These are phyloP conservation scores for Keiferia lycopersicella DNA, from an alignment of 2,888 invertebrate genomes.

Conservation along the genomic window DNA sequence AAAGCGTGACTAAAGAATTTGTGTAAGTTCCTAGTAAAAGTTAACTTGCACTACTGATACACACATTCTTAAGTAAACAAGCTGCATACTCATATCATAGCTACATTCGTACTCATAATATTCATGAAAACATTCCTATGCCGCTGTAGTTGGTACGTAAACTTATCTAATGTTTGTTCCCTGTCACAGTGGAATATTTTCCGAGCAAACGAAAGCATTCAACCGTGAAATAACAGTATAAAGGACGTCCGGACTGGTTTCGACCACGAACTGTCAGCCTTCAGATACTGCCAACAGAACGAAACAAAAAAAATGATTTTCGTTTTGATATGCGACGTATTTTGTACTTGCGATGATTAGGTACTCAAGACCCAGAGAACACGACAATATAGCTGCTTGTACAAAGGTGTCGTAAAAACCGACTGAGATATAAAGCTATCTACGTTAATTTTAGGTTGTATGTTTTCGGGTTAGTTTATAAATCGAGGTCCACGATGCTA, in stretches of 20 bases:
- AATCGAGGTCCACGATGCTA: no score
- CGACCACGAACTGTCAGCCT: conserved; percentile 21
- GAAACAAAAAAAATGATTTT: conserved; percentile 30
- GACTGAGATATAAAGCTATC: no score
- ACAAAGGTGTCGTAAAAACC: no score
- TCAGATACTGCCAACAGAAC: conserved; percentile 18
- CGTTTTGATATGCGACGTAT: conserved; percentile 7
- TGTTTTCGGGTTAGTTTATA: no score
- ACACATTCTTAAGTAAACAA: no score
- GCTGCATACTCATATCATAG: no score
- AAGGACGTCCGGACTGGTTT: conserved; percentile 29
- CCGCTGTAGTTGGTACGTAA: conserved; percentile 23
- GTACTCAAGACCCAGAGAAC: no score
- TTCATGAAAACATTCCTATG: conserved; percentile 13
- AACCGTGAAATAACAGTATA: conserved; percentile 43
- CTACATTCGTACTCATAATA: background rate
- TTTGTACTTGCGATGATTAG: background rate
- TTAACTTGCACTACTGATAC: no score
- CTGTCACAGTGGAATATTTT: conserved; percentile 40
- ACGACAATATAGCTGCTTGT: no score
- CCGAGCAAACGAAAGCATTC: conserved; percentile 41
- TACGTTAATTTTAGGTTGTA: no score
- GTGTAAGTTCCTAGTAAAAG: no score
- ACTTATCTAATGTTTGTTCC: conserved; percentile 31
- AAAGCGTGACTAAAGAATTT: no score